Base-by-base conservation (phyloP, 1,140 invertebrate species). In the Scaptomyza pallida region DNA sequence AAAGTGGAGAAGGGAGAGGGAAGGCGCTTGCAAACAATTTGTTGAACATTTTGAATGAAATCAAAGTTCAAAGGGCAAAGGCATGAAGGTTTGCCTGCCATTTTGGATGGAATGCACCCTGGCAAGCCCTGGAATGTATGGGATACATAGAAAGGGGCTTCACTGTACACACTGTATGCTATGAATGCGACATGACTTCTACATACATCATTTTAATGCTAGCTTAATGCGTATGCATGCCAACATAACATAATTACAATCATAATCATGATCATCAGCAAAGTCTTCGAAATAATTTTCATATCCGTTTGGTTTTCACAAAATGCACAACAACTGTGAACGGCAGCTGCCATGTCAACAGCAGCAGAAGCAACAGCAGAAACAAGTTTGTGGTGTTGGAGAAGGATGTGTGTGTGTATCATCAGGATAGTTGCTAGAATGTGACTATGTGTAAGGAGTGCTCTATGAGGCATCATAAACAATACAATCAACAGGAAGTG, bases 401-500 rank as follows among this genome's bases (percentile, higher is more conserved):
- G 23, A 5, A 26, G 23, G 23, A 26, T 26, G 23, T 26, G 23
- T 4, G 23, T 26, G 1, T 23, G 15, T 16, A 12, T 64, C 44
- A 35, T 37, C 33, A n/a, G 55, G 60, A 55, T 63, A 57, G 60
- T 64, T 63, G 23, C 12, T 5, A 19, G 56, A 21, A 37, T 26
- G 13, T 44, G 21, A 15, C 43, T 10, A n/a, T 41, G 12, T 10
- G 12, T 41, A 9, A 26, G 47, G 47, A 30, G 47, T 55, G 56
- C 35, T 61, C 64, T 35, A 35, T 52, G 70, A 61, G 48, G 47
- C 63, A 68, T 72, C 63, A 72, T 72, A 68, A 72, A 68, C 70
- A 72, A 72, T 55, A 72, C 70, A 72, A 68, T 72, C 70, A 72
- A 72, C 63, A 68, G 70, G 70, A 72, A 68, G 70, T 72, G 47